Base-by-base conservation (phyloP, 2,888 invertebrate species). In the Spilosoma lubricipeda region DNA sequence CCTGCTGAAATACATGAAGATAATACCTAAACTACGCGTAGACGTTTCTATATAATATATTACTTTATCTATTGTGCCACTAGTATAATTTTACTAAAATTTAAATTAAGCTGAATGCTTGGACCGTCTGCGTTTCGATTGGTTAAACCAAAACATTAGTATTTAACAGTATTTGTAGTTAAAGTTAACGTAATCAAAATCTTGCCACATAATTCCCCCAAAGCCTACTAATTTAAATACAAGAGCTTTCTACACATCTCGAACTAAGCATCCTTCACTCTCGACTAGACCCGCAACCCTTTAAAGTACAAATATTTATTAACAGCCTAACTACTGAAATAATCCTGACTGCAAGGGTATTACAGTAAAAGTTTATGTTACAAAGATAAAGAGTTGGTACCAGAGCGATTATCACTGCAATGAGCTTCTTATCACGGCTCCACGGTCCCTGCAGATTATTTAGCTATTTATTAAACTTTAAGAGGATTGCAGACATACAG, bases 341-440 rank as follows among this genome's bases (percentile, higher is more conserved):
- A 83, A 83, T 83, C 83, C 82, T 56, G 67, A 73, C 39, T 27
- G n/a, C 56, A 72, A 79, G 75, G 72, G 71, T 72, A 71, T 66
- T 75, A 42, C 65, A 75, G 77, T 85, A 80, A 85, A 87, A 85
- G 82, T 86, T 85, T 80, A 87, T 80, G 81, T 77, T 65, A 69
- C 64, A 59, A 73, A 85, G 87, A 88, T 88, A 87, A 86, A 85
- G 84, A 81, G 80, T 81, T 79, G 76, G 68, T 72, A 59, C 74
- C 76, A 78, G 74, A 79, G 77, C 80, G 84, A 86, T 87, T 86
- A 87, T 83, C 82, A 70, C 73, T 73, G 81, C 88, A 77, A 84
- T 88, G 82, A 85, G 85, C 84, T 84, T 72, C 83, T 87, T 90
- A 89, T 88, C 88, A 80, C 82, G 72, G 52, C 71, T 73, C 77